Evolutionary conservation across 2,888 invertebrate species (phyloP).

Genomic region (Ochlodes sylvanus): DNA sequence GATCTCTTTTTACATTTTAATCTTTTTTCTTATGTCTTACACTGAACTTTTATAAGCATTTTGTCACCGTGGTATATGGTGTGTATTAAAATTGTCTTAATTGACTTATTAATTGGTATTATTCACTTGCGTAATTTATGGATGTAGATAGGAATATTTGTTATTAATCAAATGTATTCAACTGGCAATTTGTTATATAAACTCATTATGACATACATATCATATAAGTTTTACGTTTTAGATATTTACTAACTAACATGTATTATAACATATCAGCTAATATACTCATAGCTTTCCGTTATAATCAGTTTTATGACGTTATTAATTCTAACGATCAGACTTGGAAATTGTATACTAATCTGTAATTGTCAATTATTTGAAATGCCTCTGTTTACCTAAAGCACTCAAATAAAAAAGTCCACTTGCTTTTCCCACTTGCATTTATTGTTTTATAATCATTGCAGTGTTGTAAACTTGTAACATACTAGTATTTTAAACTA

Average conservation of each 20-base stretch:
- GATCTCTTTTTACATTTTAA: slow-evolving; percentile 21
- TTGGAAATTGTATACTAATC: too few relatives aligned
- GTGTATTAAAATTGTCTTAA: too few relatives aligned
- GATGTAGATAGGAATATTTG: not conserved
- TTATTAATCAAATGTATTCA: not conserved
- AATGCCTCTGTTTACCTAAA: too few relatives aligned
- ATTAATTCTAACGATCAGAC: too few relatives aligned
- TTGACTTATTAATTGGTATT: too few relatives aligned
- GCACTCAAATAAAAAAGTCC: too few relatives aligned
- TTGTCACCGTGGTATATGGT: slow-evolving; percentile 2
- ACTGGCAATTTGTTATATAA: not conserved
- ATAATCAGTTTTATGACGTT: not conserved
- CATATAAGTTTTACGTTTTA: not conserved
- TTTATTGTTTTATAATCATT: too few relatives aligned
- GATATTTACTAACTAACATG: not conserved
- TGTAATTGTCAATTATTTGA: too few relatives aligned
- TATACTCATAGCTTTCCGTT: not conserved
- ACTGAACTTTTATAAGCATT: slow-evolving; percentile 19
- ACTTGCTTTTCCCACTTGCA: too few relatives aligned
- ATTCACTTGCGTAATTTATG: not conserved
- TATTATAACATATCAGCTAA: not conserved
- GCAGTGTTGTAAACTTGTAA: too few relatives aligned
- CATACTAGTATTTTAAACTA: too few relatives aligned
- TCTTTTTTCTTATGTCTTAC: slow-evolving; percentile 17
- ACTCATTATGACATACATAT: not conserved